These are phyloP conservation scores for Bombus difficillimus DNA, from an alignment of 1,140 invertebrate genomes.

Conservation along the genomic window DNA sequence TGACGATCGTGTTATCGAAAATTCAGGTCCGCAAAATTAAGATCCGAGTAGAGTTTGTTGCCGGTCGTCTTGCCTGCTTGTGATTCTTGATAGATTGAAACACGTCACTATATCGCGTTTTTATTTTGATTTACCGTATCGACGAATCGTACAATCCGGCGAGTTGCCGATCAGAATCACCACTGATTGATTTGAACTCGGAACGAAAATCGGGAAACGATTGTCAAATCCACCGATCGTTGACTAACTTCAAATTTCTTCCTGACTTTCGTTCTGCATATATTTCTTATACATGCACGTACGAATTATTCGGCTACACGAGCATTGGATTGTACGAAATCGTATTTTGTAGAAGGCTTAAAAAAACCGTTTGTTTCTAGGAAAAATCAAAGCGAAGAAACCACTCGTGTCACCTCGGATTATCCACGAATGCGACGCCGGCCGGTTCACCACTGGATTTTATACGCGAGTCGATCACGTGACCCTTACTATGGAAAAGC, in stretches of 20 bases:
- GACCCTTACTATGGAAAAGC: constrained; percentile 57
- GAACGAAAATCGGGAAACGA: no score
- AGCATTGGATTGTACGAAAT: not conserved
- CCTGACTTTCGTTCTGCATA: no score
- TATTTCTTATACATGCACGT: not conserved
- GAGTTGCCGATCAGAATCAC: not conserved
- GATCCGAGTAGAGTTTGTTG: constrained; percentile 79
- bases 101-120: constrained; percentile 4
- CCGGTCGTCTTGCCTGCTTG: constrained; percentile 75
- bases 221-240: not conserved
- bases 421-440: constrained; percentile 74
- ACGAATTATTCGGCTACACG: not conserved
- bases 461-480: constrained; percentile 78
- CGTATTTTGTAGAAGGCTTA: not conserved
- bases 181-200: not conserved
- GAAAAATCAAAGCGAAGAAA: not conserved
- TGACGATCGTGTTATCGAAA: constrained; percentile 64
- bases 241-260: not conserved
- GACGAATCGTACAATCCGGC: not conserved
- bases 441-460: constrained; percentile 75
- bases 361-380: not conserved
- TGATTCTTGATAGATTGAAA: constrained; percentile 4
- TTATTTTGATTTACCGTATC: not conserved
- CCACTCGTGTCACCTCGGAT: not conserved
- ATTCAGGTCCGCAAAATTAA: constrained; percentile 78